These are phyloP conservation scores for Bombus cullumanus DNA, from an alignment of 1,140 invertebrate species.

Conservation along the genomic window DNA sequence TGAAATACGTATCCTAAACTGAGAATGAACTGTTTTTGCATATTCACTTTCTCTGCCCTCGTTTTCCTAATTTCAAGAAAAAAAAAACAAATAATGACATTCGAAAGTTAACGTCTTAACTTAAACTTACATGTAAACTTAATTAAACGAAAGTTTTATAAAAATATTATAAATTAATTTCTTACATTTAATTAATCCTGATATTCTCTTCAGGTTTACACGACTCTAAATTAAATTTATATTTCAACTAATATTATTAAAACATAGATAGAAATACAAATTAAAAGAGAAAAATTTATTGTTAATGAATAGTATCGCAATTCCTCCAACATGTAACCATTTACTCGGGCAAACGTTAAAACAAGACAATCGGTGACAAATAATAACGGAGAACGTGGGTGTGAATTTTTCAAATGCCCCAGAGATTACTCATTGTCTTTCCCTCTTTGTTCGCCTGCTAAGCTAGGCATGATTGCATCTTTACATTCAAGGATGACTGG, in stretches of 20 bases:
- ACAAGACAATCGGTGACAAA: slow-evolving; percentile 36
- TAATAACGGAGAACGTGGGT: slow-evolving; percentile 55
- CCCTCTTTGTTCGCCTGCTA: slow-evolving; percentile 57
- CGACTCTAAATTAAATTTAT: neutral
- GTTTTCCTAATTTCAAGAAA: neutral
- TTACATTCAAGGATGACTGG: slow-evolving; percentile 67
- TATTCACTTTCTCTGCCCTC: slow-evolving; percentile 7
- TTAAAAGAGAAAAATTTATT: neutral
- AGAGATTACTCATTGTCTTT: slow-evolving; percentile 60
- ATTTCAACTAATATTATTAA: neutral
- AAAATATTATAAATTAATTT: neutral
- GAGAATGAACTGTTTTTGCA: neutral
- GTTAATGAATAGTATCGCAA: slow-evolving; percentile 16
- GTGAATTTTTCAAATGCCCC: slow-evolving; percentile 60
- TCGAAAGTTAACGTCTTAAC: neutral
- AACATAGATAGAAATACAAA: neutral
- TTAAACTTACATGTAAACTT: neutral
- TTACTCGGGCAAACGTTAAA: slow-evolving; percentile 13
- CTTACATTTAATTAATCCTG: neutral
- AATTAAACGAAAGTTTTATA: neutral
- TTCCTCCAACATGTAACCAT: neutral
- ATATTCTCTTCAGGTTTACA: no score
- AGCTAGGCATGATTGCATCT: slow-evolving; percentile 54
- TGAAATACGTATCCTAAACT: neutral
- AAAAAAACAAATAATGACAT: neutral